A percentile compares a stretch with the other conserved stretches of the same genome.
Conservation (phyloP, 2,888 invertebrate genomes). For the Prosapia bicincta region DNA sequence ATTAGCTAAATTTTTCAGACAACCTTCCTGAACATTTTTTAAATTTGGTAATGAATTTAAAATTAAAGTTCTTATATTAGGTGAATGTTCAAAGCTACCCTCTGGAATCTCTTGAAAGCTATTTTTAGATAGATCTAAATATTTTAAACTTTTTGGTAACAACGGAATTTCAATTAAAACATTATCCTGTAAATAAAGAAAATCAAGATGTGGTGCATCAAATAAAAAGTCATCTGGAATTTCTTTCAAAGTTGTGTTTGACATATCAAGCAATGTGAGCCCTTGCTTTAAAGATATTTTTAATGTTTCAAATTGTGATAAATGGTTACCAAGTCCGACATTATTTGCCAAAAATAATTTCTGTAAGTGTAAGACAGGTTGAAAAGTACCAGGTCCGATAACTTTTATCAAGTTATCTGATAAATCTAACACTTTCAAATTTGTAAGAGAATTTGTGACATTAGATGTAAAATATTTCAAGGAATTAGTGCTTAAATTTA, state of each 20-base stretch:
- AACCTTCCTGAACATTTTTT: not conserved
- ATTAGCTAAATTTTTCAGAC: not conserved
- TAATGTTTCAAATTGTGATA: not conserved
- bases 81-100: not conserved
- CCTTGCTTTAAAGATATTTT: slow-evolving; percentile 7
- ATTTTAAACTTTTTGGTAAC: slow-evolving; percentile 4
- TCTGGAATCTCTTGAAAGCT: not conserved
- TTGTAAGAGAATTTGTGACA: slow-evolving; percentile 4
- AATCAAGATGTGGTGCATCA: not conserved
- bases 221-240: slow-evolving; percentile 3
- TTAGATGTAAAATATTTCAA: slow-evolving; percentile 10
- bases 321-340: not conserved
- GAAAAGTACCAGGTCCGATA: not conserved
- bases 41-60: slow-evolving; percentile 8
- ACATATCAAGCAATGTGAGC: not conserved
- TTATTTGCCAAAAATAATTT: slow-evolving; percentile 14
- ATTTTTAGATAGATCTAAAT: slow-evolving; percentile 9
- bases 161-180: not conserved
- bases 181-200: slow-evolving; percentile 6
- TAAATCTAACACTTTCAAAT: slow-evolving; percentile 3
- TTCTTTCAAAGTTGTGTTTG: slow-evolving; percentile 4
- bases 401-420: slow-evolving; percentile 7
- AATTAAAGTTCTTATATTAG: not conserved
- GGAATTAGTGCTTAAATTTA: not conserved
- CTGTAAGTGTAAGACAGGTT: not conserved